These are phyloP conservation scores for Hypselothyrea guttata DNA, from an alignment of 2,888 invertebrate genomes.

Conservation along the genomic window DNA sequence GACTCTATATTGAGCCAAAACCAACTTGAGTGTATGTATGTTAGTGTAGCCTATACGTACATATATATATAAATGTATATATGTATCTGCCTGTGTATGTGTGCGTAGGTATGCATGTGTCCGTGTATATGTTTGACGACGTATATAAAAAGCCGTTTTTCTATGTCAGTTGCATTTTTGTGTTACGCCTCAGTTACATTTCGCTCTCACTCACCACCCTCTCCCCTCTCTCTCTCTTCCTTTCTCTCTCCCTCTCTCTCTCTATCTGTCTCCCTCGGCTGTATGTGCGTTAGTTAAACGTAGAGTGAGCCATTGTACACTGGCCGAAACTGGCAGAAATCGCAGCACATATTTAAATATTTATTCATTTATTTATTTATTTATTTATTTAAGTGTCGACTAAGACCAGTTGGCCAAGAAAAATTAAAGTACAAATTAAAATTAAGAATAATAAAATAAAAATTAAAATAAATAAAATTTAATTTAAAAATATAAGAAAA, in stretches of 20 bases:
- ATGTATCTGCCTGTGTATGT: no score
- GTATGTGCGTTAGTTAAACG: constrained; percentile 17
- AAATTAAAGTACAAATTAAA: no score
- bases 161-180: constrained; percentile 75
- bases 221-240: background rate
- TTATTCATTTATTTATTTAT: no score
- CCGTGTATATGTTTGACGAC: constrained; percentile 16
- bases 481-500: no score
- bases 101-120: constrained; percentile 4
- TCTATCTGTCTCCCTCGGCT: no score
- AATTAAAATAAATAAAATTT: no score
- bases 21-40: constrained; percentile 31
- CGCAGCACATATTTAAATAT: no score
- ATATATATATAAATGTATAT: constrained; percentile 5
- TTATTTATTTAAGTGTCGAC: no score
- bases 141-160: constrained; percentile 65
- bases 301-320: constrained; percentile 16
- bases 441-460: no score
- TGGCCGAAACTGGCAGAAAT: no score
- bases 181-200: constrained; percentile 61
- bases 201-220: constrained; percentile 3
- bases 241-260: background rate
- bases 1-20: constrained; percentile 49
- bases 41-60: background rate
- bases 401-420: no score